phyloP scores from a whole-genome alignment of 2,797 vertebrate genomes.

The Gobio occitaniae region DNA sequence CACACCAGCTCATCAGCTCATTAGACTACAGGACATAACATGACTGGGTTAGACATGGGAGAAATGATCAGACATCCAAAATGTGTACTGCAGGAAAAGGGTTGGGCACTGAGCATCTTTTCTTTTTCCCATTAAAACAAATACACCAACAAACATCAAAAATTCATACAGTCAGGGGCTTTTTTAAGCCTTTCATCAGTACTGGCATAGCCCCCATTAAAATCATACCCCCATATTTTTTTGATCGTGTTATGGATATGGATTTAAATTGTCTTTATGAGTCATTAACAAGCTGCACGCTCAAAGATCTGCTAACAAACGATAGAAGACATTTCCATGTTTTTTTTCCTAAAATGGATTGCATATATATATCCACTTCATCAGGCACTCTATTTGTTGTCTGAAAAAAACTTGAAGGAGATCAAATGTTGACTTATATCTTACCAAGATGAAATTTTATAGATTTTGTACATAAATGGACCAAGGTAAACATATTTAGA shows the following conservation, averaged over 20 bases:
- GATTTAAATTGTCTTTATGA: not conserved
- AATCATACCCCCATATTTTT: not conserved
- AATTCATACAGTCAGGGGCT: not conserved
- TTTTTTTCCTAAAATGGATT: no score
- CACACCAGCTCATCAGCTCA: not conserved
- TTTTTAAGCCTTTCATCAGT: not conserved
- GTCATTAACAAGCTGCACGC: not conserved
- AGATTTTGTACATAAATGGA: no score
- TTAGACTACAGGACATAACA: not conserved
- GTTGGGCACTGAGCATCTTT: not conserved
- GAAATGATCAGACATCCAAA: not conserved
- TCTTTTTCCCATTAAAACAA: not conserved
- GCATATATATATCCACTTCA: no score
- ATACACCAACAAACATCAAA: not conserved
- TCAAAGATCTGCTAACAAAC: not conserved
- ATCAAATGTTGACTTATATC: no score
- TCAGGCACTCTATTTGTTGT: no score
- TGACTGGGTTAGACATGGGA: not conserved
- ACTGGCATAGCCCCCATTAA: not conserved
- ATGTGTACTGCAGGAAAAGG: not conserved
- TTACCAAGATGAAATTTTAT: no score
- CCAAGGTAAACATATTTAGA: no score
- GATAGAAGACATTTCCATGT: not conserved
- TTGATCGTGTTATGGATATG: not conserved
- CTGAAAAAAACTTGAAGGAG: no score